Percentiles rank a stretch among this genome's conserved stretches.
Evolutionary conservation across 1,140 invertebrate genomes (phyloP).

Genomic region (Habropoda laboriosa): DNA sequence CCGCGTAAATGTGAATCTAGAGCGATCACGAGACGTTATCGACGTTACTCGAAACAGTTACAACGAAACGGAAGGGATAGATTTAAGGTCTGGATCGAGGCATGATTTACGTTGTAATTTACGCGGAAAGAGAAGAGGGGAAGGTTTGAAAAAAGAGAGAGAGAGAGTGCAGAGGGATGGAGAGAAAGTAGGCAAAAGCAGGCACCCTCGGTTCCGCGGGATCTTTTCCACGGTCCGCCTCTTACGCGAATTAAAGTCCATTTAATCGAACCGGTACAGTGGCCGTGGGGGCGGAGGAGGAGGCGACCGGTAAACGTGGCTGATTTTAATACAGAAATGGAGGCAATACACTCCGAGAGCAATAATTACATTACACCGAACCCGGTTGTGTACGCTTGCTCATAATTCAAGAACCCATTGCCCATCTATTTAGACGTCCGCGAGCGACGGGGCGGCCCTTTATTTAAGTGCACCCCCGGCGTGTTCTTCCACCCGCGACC

Average conservation of each 20-base stretch:
- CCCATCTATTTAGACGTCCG: slow-evolving; percentile 78
- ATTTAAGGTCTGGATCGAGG: too few species aligned
- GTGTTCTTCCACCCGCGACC: slow-evolving; percentile 75
- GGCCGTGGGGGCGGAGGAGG: too few species aligned
- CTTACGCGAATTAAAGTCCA: slow-evolving; percentile 77
- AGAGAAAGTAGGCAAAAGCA: background rate
- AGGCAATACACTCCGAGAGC: slow-evolving; percentile 73
- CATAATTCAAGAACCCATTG: slow-evolving; percentile 77
- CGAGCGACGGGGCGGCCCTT: slow-evolving; percentile 69
- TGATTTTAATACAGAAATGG: slow-evolving; percentile 79
- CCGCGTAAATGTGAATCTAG: too few species aligned
- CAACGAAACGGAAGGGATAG: too few species aligned
- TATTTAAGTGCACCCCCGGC: slow-evolving; percentile 67
- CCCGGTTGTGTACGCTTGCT: slow-evolving; percentile 56
- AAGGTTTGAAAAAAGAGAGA: too few species aligned
- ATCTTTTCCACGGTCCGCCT: slow-evolving; percentile 41
- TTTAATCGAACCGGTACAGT: slow-evolving; percentile 71
- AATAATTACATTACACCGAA: slow-evolving; percentile 76
- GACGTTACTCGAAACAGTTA: too few species aligned
- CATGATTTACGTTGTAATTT: slow-evolving; percentile 31
- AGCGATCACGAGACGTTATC: too few species aligned
- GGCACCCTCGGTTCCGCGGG: background rate
- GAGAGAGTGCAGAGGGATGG: background rate
- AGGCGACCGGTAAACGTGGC: slow-evolving; percentile 60
- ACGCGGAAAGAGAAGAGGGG: too few species aligned